phyloP scores from a whole-genome alignment of 2,888 invertebrate genomes.

The Pachliopta kotzebuea region DNA sequence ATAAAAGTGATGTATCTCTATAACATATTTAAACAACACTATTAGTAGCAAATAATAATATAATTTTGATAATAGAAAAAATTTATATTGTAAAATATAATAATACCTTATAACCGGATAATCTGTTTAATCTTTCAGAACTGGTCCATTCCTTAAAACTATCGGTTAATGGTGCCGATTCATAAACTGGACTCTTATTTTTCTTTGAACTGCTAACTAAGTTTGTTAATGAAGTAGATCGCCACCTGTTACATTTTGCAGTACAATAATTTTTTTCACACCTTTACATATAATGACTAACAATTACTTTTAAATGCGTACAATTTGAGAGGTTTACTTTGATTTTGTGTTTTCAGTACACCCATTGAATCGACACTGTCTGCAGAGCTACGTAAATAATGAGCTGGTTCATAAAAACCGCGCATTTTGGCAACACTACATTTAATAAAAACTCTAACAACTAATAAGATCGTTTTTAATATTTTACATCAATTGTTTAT shows the following conservation, averaged over 20 bases:
- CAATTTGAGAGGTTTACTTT: slow-evolving; percentile 13
- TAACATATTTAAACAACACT: too few species aligned
- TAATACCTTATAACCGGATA: slow-evolving; percentile 21
- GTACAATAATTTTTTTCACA: not conserved
- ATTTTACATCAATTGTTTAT: slow-evolving; percentile 3
- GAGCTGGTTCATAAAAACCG: not conserved
- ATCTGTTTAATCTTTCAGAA: slow-evolving; percentile 14
- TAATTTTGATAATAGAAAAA: too few species aligned
- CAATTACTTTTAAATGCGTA: slow-evolving; percentile 9
- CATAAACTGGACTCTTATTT: slow-evolving; percentile 16
- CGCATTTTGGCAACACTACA: slow-evolving; percentile 9
- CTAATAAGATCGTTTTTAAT: not conserved
- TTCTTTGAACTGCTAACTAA: slow-evolving; percentile 37
- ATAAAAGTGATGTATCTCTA: too few species aligned
- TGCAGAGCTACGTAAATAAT: not conserved
- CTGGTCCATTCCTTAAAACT: slow-evolving; percentile 31
- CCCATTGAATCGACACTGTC: not conserved
- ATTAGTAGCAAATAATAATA: too few species aligned
- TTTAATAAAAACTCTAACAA: not conserved
- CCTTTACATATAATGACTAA: not conserved
- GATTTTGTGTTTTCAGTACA: not conserved
- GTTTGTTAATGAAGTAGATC: slow-evolving; percentile 43
- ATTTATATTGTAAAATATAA: not conserved
- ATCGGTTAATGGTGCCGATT: slow-evolving; percentile 22
- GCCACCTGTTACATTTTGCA: slow-evolving; percentile 38